Base-by-base conservation (phyloP, 2,888 invertebrate species). In the Tortricodes alternella region DNA sequence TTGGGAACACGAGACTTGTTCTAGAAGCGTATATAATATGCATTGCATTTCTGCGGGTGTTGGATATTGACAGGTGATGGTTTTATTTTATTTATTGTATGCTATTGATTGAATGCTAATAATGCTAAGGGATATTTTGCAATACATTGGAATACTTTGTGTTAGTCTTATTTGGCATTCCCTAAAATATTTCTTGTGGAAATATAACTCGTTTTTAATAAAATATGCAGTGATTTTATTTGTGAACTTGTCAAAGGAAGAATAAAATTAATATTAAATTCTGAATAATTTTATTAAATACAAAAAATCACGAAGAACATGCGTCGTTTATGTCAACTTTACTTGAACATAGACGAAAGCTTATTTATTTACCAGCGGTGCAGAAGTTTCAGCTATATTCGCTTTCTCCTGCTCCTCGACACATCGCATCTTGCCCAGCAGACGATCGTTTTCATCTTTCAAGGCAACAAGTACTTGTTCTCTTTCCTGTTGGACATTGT, bases 401-500 rank as follows among this genome's bases (percentile, higher is more conserved):
- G 13, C 19, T 11, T 46, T 53, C 1, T 60, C 65, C 0, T 55
- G 50, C 13, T 76, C 73, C 6, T 82, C 79, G 1, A 72, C 53
- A 59, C 90, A 90, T 13, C 83, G 71, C 8, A 89, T 74, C 67
- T 87, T 89, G 1, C 73, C 71, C 1, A 89, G 74, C 41, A 91
- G 71, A 11, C 88, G 80, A 7, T 87, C 85, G 62, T 91, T 91
- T 69, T 91, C 90, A 62, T 89, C 84, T 64, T 89, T 90, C 57
- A 93, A 71, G 11, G 89, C 83, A 1, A 69, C 67, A 39, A 93
- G 91, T 5, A 88, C 76, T 57, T 84, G 90, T 62, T 92, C 91
- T 59, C 88, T 78, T 65, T 91, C 89, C 92, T 92, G 70, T 49
- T 62, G 67, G n/a, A n/a, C n/a, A n/a, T n/a, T n/a, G n/a, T n/a